phyloP scores from a whole-genome alignment of 2,888 invertebrate genomes.

The Hetaerina titia region DNA sequence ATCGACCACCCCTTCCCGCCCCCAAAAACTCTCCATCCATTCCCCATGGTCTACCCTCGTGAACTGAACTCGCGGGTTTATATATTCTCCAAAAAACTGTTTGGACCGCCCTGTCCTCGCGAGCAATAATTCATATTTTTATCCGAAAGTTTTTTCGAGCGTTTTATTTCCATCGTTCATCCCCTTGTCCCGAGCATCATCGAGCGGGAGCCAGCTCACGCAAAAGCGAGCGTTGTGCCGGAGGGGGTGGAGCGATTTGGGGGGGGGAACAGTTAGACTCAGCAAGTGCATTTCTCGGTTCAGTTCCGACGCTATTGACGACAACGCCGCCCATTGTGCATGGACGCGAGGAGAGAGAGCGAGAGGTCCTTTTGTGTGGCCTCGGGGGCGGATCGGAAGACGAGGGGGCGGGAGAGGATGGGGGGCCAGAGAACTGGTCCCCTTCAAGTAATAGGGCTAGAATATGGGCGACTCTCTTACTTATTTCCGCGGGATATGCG shows the following conservation, averaged over 20 bases:
- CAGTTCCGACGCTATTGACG: conserved; percentile 58
- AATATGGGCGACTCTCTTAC: neutral
- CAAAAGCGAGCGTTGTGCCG: neutral
- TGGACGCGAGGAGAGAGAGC: neutral
- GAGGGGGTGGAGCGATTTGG: neutral
- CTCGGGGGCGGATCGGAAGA: neutral
- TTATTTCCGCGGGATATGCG: conserved; percentile 11
- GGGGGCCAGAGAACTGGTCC: neutral
- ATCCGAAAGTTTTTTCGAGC: neutral
- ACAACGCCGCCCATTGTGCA: conserved; percentile 28
- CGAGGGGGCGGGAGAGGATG: neutral
- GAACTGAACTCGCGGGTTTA: neutral
- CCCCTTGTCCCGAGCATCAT: neutral
- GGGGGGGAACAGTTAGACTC: neutral
- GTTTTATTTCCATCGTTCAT: neutral
- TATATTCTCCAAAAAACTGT: neutral
- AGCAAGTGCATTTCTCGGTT: conserved; percentile 49
- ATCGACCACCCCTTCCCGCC: neutral
- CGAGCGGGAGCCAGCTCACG: neutral
- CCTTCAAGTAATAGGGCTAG: neutral
- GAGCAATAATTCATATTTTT: conserved; percentile 16
- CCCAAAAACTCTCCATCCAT: neutral
- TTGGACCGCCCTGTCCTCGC: neutral
- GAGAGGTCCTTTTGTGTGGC: neutral
- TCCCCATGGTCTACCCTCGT: neutral